Evolutionary conservation across 2,888 invertebrate species (phyloP), one percentile per base, ranked within the genome.

Genomic region (Agrochola litura): DNA sequence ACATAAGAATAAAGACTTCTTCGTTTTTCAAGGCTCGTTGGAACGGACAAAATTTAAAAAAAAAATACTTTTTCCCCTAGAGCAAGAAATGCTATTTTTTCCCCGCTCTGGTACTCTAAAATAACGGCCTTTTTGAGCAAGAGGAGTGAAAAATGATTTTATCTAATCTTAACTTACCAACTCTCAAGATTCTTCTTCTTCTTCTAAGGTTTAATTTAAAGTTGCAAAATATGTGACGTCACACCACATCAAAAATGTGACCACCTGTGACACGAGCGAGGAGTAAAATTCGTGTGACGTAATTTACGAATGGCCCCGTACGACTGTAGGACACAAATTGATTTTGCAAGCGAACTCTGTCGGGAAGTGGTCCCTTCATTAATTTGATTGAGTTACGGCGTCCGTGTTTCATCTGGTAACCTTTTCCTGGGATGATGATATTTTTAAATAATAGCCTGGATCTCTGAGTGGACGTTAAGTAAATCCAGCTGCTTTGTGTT

Each of bases 361-460:
- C 52, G 63, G 37, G 70, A 64, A 79, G 74, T 74, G 75, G 85
- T 74, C 81, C 86, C 81, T 86, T 87, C 81, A 82, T 87, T 87
- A 85, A 79, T 68, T 83, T 87, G 79, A 87, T 88, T 83, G 76
- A 87, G 83, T 88, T 87, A 85, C 71, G 43, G 64, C 72, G 56
- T 65, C 72, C 79, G 63, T 63, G 76, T 79, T 75, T 73, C 70
- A 64, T 69, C 73, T 60, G 12, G 12, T 22, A 52, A 12, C 49
- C 25, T 73, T 79, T 71, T 56, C 43, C 72, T 60, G 16, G 37
- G 37, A 43, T 68, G 60, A 76, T 76, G 46, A 66, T 81, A 78
- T 81, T 72, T 86, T 71, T 58, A 10, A 10, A 69, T 77, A 70
- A 87, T 79, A 61, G 64, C 12, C 64, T 56, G 37, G 14, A n/a